Conservation (phyloP, 2,113 vertebrate species). For the rat (Rattus norvegicus) region DNA sequence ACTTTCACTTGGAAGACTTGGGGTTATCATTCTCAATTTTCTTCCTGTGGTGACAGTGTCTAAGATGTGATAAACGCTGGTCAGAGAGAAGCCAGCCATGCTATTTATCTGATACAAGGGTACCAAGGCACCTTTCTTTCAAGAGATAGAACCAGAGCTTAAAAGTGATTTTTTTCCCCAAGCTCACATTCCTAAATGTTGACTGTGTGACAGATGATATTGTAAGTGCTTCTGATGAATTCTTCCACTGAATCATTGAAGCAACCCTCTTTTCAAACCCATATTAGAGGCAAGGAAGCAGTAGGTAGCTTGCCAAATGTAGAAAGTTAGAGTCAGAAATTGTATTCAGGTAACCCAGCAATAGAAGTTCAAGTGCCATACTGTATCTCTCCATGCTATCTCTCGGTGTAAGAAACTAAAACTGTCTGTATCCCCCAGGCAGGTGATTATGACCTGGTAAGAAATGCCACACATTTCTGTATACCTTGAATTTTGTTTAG, state of each 20-base stretch:
- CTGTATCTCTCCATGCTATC: not conserved
- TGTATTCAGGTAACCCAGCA: not conserved
- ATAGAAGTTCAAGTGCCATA: not conserved
- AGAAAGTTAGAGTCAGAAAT: not conserved
- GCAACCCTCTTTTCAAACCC: not conserved
- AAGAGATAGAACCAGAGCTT: not conserved
- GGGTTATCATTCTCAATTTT: slow-evolving; percentile 62
- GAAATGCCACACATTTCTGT: not conserved
- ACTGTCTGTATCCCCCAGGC: fast-evolving
- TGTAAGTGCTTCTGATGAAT: not conserved
- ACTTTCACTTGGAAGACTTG: not conserved
- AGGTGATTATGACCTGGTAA: not conserved
- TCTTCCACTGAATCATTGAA: not conserved
- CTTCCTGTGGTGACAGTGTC: slow-evolving; percentile 51
- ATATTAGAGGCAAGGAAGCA: slow-evolving; percentile 38
- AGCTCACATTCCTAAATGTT: slow-evolving; percentile 2
- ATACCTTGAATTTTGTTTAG: not conserved
- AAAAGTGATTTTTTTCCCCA: not conserved
- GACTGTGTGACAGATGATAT: not conserved
- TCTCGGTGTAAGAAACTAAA: not conserved
- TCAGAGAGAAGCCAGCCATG: slow-evolving; percentile 28
- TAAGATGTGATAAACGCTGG: slow-evolving; percentile 59
- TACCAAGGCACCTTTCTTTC: slow-evolving; percentile 39
- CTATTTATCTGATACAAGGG: slow-evolving; percentile 52
- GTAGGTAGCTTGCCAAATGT: not conserved